Evolutionary conservation across 2,113 vertebrate genomes (phyloP), one percentile per base, ranked within the genome.

Genomic region (Vulpes vulpes): DNA sequence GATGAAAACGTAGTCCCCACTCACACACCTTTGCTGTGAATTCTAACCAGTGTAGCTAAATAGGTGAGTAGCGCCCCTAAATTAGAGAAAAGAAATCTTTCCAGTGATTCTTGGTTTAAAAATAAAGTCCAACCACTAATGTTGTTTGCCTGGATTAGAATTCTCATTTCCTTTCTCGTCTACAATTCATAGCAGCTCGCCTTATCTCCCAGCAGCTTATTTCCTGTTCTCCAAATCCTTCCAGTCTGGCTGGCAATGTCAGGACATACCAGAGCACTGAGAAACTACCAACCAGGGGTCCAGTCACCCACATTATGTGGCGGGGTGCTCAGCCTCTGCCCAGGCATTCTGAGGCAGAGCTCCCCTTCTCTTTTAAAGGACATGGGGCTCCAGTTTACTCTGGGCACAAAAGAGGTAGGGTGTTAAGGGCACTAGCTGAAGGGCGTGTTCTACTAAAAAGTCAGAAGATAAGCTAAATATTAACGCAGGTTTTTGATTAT

Each of bases 151-250:
- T 51, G 43, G 65, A 23, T 67, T 83, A 43, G n/a, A 23, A 35
- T 43, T 67, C 79, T 95, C 94, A 91, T 96, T 95, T 96, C 95
- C 96, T 82, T 30, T 85, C 81, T 30, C 0, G 35, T 93, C 82
- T 57, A 12, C 15, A 89, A 20, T 12, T 53, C 38, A 8, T 8
- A 86, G 92, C 73, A 57, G 51, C 87, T 35, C 0, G 2, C 64
- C 89, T 88, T 95, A 93, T 94, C 94, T 97, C 69, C 92, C 84
- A 22, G 90, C 43, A 90, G 91, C 87, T 84, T 23, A 90, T 74
- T 97, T 97, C 96, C 97, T 96, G 94, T 80, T 97, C 94, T 84
- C 91, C 35, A 79, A 73, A 90, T 65, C 91, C 74, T 53, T 89
- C 79, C 62, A 65, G 84, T 30, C 95, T 38, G 25, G 49, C 27